These are phyloP conservation scores for Bufotes viridis DNA, from an alignment of 2,797 vertebrate species.

Conservation along the genomic window DNA sequence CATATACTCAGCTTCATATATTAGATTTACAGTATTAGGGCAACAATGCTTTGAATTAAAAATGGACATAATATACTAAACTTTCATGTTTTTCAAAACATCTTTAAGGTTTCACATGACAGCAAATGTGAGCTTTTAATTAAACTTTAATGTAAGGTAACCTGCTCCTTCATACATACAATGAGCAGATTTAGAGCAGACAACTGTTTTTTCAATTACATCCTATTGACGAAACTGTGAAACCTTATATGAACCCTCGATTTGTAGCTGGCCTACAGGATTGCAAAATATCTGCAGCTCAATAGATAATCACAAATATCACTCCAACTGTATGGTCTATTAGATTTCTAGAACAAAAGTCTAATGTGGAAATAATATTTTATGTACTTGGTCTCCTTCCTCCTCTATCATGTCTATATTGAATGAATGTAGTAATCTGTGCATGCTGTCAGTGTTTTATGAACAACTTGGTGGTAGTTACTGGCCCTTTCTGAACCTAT, in stretches of 20 bases:
- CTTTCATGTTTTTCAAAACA: background rate
- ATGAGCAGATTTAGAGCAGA: conserved; percentile 27
- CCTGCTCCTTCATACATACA: conserved; percentile 21
- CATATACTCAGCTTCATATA: no score
- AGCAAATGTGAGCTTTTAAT: background rate
- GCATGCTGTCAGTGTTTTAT: conserved; percentile 30
- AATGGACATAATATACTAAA: background rate
- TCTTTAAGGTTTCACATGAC: background rate
- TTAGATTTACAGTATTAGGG: no score
- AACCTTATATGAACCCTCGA: conserved; percentile 38
- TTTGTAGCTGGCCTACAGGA: background rate
- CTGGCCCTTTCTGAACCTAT: conserved; percentile 8
- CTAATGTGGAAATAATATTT: conserved; percentile 42
- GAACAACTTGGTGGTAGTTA: conserved; percentile 27
- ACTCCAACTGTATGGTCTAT: conserved; percentile 22
- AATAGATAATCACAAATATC: conserved; percentile 36
- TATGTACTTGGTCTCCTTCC: conserved; percentile 29
- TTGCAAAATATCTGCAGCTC: conserved; percentile 30
- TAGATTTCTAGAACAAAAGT: conserved; percentile 39
- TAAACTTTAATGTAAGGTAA: background rate
- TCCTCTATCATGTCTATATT: conserved; percentile 41
- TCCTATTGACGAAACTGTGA: conserved; percentile 53
- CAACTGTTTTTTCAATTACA: conserved; percentile 25
- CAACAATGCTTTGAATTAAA: background rate
- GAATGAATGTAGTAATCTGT: conserved; percentile 28